phyloP scores from a whole-genome alignment of 2,888 invertebrate genomes.

The Chrysopilus asiliformis region DNA sequence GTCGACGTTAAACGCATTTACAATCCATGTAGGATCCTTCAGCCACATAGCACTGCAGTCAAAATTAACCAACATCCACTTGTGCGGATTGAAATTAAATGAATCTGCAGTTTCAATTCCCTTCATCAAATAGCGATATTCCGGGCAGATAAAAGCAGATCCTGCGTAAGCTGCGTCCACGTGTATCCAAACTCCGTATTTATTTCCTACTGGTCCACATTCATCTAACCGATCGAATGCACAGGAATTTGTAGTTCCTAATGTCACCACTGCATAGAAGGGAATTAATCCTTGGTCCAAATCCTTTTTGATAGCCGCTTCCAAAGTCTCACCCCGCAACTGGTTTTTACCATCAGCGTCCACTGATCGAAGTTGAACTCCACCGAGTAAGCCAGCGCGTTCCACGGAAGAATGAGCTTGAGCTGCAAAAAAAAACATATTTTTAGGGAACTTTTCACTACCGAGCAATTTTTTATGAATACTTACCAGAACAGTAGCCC shows the following conservation, averaged over 20 bases:
- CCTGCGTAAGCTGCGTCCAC: conserved; percentile 97
- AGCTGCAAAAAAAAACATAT: conserved; percentile 36
- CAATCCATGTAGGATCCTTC: conserved; percentile 75
- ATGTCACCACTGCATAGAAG: conserved; percentile 81
- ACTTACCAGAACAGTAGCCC: conserved; percentile 67
- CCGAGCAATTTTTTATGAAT: not conserved
- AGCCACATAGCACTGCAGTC: conserved; percentile 99
- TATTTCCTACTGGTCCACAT: conserved; percentile 75
- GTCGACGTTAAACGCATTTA: conserved; percentile 94
- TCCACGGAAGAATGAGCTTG: conserved; percentile 93
- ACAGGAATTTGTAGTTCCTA: conserved; percentile 94
- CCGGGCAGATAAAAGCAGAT: conserved; percentile 92
- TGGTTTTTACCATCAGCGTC: conserved; percentile 57
- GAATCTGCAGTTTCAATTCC: conserved; percentile 85
- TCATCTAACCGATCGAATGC: conserved; percentile 85
- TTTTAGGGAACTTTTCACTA: not conserved
- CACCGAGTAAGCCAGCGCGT: conserved; percentile 78
- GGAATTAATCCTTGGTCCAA: conserved; percentile 81
- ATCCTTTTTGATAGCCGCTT: conserved; percentile 72
- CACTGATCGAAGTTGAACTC: conserved; percentile 64
- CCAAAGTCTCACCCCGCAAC: conserved; percentile 61
- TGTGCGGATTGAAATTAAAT: conserved; percentile 98
- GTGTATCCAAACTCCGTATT: conserved; percentile 77
- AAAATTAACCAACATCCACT: conserved; percentile 98
- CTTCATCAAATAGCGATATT: conserved; percentile 80